Base-by-base conservation (phyloP, 2,797 vertebrate species). In the Sparidentex hasta region DNA sequence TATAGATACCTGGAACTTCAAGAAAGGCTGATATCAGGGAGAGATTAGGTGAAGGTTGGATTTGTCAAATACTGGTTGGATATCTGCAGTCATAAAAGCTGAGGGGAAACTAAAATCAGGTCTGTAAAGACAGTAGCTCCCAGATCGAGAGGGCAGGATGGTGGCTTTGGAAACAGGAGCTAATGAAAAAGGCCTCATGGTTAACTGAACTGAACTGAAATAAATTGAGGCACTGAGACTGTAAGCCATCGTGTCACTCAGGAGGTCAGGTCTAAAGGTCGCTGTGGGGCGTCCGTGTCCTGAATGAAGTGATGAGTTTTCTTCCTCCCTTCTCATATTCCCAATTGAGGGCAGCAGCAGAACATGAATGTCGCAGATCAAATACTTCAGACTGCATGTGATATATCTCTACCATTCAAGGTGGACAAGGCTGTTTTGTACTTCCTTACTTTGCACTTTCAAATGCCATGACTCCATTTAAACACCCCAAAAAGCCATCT, bases 101-200 rank as follows among this genome's bases (percentile, higher is more conserved):
- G 12, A 43, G 57, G n/a, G n/a, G 17, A 20, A 18, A 29, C 48
- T 44, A 20, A n/a, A 2, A 8, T 7, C 13, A 12, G 29, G 33
- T 65, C 54, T 48, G 5, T 54, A 23, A 41, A 17, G n/a, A 27
- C 18, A 14, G 44, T 43, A 14, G 13, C 16, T 41, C 23, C 11
- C 41, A 17, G 27, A 54, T 33, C 8, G n/a, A 17, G 25, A 20
- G 12, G 44, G n/a, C 18, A 62, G 27, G 48, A n/a, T 20, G 73
- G 59, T 65, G 58, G 47, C 14, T 44, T 65, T 41, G 41, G 66
- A 66, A 46, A 21, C 14, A n/a, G 65, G 62, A 55, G 25, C 17
- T 56, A 56, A 72, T 76, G 46, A 64, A 65, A 74, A 74, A 25
- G 20, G 48, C 75, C 62, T 59, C 54, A 50, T 43, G 52, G 73